phyloP scores from a whole-genome alignment of 1,140 invertebrate genomes.

The Lucilia sericata region DNA sequence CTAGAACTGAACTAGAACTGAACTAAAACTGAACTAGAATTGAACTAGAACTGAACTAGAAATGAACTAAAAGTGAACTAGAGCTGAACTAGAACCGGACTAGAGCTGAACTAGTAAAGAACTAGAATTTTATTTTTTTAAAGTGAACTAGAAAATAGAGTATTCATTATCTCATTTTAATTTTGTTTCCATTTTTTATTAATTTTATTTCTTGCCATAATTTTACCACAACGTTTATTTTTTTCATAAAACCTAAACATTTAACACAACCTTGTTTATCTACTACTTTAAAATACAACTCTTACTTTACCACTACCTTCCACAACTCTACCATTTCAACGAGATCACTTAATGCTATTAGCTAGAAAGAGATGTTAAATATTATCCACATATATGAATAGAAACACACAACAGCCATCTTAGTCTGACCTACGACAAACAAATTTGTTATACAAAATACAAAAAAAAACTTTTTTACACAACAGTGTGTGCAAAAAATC shows the following conservation, averaged over 20 bases:
- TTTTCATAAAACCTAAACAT: too few species aligned
- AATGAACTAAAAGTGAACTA: too few species aligned
- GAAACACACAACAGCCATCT: constrained; percentile 21
- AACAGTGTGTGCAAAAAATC: neutral
- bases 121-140: too few species aligned
- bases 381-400: constrained; percentile 18
- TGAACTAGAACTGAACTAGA: too few species aligned
- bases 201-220: neutral
- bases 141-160: too few species aligned
- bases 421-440: constrained; percentile 45
- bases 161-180: too few species aligned
- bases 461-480: neutral
- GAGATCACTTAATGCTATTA: constrained; percentile 34
- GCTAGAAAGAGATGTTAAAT: constrained; percentile 31
- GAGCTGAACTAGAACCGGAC: too few species aligned
- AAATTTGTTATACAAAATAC: constrained; percentile 29
- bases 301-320: neutral
- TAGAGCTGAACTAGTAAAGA: too few species aligned
- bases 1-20: too few species aligned
- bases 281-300: constrained; percentile 4
- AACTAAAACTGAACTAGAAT: too few species aligned
- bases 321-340: constrained; percentile 27
- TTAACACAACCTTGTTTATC: neutral
- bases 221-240: too few species aligned
- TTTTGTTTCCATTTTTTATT: too few species aligned